phyloP scores from a whole-genome alignment of 2,113 vertebrate species.

The Perca schrenkii region DNA sequence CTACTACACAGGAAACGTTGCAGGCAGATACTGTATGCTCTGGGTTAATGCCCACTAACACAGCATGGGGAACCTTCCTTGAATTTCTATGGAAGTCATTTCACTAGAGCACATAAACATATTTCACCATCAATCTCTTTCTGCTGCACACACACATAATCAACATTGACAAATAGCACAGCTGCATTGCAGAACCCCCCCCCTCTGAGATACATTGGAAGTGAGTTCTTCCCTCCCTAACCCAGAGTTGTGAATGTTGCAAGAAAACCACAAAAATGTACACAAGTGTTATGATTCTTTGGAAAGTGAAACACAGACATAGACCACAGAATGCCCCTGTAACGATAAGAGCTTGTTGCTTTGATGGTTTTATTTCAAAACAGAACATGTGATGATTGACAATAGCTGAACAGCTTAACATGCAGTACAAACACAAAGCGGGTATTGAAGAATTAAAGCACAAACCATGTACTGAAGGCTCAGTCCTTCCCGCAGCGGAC shows the following conservation, averaged over 20 bases:
- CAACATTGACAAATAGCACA: neutral
- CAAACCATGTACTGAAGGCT: too few relatives aligned
- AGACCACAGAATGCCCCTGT: neutral
- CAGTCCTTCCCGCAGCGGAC: too few relatives aligned
- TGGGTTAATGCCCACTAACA: neutral
- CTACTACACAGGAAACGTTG: neutral
- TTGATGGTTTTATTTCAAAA: neutral
- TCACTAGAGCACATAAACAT: slow-evolving; percentile 7
- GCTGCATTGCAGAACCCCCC: neutral
- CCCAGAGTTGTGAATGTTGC: neutral
- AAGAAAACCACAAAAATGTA: neutral
- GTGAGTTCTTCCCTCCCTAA: neutral
- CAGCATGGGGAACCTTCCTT: neutral
- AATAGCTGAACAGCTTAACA: neutral
- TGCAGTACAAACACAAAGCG: neutral
- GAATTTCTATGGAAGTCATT: slow-evolving; percentile 19
- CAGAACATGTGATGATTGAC: neutral
- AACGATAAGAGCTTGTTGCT: neutral
- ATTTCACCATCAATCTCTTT: neutral
- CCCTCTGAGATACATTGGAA: neutral
- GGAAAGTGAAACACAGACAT: slow-evolving; percentile 15
- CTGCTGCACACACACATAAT: neutral
- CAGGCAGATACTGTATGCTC: neutral
- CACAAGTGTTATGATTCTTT: neutral
- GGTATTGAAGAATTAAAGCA: neutral